Base-by-base conservation (phyloP, 2,888 invertebrate species). In the Bellardia pandia region DNA sequence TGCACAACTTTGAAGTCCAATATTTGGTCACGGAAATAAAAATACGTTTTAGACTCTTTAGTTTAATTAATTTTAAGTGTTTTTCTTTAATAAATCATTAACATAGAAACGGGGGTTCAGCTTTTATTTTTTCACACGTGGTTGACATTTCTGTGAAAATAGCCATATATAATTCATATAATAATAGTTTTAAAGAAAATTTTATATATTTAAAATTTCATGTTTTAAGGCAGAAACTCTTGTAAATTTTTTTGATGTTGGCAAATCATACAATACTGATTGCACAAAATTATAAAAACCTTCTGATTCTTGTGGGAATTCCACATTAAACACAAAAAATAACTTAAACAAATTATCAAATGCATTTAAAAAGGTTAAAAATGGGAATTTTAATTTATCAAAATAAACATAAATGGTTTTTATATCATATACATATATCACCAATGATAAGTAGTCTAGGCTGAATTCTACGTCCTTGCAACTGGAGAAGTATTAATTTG, bases 331-430 rank as follows among this genome's bases (percentile, higher is more conserved):
- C 9, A 60, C 23, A 33, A 60, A 60, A 60, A 60, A 60, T 53
- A 53, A 13, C 23, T 45, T 9, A 3, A 60, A 60, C 13, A 60
- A 33, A 14, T 33, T 33, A 1, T 60, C 60, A 33, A 66, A 16
- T 16, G 16, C 23, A 42, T 42, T 42, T 42, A 23, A 40, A 42
- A 66, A 14, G 3, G 42, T 16, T 16, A 66, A 42, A 42, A 8
- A 45, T 23, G 66, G 66, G 42, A 66, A 66, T 11, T 66, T 66
- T 42, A 66, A n/a, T 16, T 3, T 66, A 42, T 66, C 42, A 23
- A 66, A 66, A 42, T 66, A n/a, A 23, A 66, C 66, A 42, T 66
- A 66, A 40, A 66, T 16, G 5, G 37, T 42, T 66, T 42, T 42
- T 2, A 66, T 66, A 11, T 66, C 16, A 66, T 16, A 42, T 23